Conservation (phyloP, 1,140 invertebrate species). For the Ooceraea biroi region DNA sequence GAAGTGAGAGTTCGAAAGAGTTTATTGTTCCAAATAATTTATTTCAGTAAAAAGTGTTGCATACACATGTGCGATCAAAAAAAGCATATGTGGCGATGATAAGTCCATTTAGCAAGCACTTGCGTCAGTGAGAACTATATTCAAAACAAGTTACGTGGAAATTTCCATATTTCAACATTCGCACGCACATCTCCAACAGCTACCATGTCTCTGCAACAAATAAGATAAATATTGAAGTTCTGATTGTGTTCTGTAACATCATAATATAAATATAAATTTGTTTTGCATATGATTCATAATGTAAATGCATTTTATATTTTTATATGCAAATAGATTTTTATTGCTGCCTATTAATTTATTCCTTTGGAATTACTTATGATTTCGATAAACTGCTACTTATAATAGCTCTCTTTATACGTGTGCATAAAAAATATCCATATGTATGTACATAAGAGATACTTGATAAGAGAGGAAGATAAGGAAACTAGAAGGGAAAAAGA, state of each 20-base stretch:
- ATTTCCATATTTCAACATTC: slow-evolving; percentile 83
- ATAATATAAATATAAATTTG: too few species aligned
- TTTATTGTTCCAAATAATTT: slow-evolving; percentile 44
- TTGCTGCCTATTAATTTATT: background rate
- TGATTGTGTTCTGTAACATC: background rate
- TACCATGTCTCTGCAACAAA: slow-evolving; percentile 80
- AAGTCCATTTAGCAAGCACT: slow-evolving; percentile 32
- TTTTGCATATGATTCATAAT: too few species aligned
- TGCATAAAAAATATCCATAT: background rate
- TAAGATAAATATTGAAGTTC: slow-evolving; percentile 40
- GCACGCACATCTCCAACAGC: slow-evolving; percentile 80
- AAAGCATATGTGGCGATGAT: background rate
- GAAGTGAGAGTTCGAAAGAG: background rate
- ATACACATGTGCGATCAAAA: slow-evolving; percentile 12
- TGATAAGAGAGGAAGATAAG: too few species aligned
- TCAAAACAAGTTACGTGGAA: slow-evolving; percentile 77
- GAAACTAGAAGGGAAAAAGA: too few species aligned
- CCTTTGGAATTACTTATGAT: background rate
- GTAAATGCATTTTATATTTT: too few species aligned
- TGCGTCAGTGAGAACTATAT: slow-evolving; percentile 3
- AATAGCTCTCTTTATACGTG: background rate
- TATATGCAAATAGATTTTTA: background rate
- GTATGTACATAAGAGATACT: background rate
- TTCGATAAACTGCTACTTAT: background rate
- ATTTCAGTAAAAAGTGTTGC: slow-evolving; percentile 31